Evolutionary conservation across 2,797 vertebrate genomes (phyloP).

Genomic region (Valencia hispanica): DNA sequence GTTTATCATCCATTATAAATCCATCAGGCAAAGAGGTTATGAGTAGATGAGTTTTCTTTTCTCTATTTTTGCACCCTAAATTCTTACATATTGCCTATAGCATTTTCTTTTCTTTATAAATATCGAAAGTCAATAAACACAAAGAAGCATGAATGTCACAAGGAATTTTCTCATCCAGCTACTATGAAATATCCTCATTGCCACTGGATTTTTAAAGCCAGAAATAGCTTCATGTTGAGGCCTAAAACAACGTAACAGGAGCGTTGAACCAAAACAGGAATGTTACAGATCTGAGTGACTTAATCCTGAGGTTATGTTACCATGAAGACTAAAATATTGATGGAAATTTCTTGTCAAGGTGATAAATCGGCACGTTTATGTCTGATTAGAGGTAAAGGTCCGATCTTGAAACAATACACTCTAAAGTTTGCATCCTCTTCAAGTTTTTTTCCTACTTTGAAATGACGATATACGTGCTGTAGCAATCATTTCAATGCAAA

Average conservation of each 20-base stretch:
- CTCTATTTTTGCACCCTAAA: not conserved
- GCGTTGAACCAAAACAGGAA: not conserved
- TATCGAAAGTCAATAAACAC: not conserved
- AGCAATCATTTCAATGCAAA: not conserved
- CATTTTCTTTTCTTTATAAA: not conserved
- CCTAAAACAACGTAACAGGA: not conserved
- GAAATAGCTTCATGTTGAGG: conserved; percentile 5
- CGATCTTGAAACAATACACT: not conserved
- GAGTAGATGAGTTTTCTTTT: not conserved
- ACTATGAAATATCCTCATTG: not conserved
- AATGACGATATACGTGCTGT: not conserved
- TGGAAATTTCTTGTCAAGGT: not conserved
- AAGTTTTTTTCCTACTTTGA: not conserved
- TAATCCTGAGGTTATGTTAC: not conserved
- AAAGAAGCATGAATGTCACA: not conserved
- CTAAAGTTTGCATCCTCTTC: not conserved
- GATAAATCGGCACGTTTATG: not conserved
- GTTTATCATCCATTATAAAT: not conserved
- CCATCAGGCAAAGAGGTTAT: not conserved
- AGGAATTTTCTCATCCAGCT: not conserved
- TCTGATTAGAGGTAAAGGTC: not conserved
- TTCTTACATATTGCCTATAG: not conserved
- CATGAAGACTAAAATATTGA: not conserved
- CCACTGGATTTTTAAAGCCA: not conserved
- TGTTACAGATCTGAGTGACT: not conserved